Evolutionary conservation across 2,113 vertebrate species (phyloP), one percentile per base, ranked within the genome.

Genomic region (Hiodon tergisus): DNA sequence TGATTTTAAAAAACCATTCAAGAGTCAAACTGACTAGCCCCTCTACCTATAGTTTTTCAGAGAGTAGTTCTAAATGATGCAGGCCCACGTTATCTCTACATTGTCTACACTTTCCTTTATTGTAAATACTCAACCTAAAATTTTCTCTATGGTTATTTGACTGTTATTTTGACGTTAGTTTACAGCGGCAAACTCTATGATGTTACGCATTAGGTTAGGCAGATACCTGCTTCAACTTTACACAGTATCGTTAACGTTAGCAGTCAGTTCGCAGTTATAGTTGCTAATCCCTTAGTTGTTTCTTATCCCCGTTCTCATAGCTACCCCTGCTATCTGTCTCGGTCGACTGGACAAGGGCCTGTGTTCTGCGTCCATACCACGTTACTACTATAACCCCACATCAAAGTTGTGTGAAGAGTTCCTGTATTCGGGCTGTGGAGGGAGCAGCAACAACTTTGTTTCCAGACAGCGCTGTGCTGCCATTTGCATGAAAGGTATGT

Each of bases 361-460:
- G 0, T 98, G 97, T 50, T 91, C 90, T 4, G 93, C 94, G 8
- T 92, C 94, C 52, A 89, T 95, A 11, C 78, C 87, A 7, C 94
- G 97, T 3, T 99, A 91, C 84, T 94, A 95, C 85, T 98, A 93
- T 81, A 94, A 96, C 59, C 0, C n/a, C 14, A 83, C 82, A 75
- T 85, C 82, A 69, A 91, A 87, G 76, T 85, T 62, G 8, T 99
- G 96, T 58, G 87, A 94, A 76, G 76, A 90, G 81, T 99, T 99
- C 75, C 79, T 47, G 11, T 98, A 97, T 4, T 91, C 93, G 0
- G 96, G 95, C 78, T 98, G 96, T 10, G 95, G 96, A 5, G 95
- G 95, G 47, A 98, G 94, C 83, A 86, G 87, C 78, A 99, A 99
- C 83, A 98, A 99, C 85, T 98, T 99, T 0, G 80, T 90, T 76